Evolutionary conservation across 1,140 invertebrate genomes (phyloP).

Genomic region (Sycophaga agraensis): DNA sequence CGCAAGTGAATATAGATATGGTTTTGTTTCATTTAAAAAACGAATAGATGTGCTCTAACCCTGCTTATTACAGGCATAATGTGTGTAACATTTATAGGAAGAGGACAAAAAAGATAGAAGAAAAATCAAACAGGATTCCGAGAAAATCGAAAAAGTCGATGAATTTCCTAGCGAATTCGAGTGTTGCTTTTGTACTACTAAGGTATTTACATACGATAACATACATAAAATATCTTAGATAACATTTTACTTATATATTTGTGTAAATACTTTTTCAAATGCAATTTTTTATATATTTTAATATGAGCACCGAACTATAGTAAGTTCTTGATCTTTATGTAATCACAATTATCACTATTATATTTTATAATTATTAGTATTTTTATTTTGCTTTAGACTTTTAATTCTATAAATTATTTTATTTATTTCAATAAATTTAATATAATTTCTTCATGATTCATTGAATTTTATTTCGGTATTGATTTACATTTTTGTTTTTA

Average conservation of each 20-base stretch:
- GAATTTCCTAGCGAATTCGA: constrained; percentile 89
- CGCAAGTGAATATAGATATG: neutral
- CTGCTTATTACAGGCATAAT: constrained; percentile 35
- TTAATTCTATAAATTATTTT: neutral
- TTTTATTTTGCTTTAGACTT: constrained; percentile 3
- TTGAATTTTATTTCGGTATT: constrained; percentile 7
- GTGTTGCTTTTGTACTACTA: constrained; percentile 93
- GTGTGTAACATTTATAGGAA: constrained; percentile 62
- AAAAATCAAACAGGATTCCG: constrained; percentile 58
- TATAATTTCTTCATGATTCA: no score
- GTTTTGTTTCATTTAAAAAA: constrained; percentile 10
- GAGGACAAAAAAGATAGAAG: constrained; percentile 69
- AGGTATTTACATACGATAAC: constrained; percentile 66
- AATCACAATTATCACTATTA: no score
- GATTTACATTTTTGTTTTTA: constrained; percentile 11
- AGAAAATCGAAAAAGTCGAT: constrained; percentile 63
- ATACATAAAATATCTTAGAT: constrained; percentile 12
- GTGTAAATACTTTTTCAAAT: constrained; percentile 23
- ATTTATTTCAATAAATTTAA: no score
- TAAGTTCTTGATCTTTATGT: neutral
- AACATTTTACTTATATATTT: constrained; percentile 4
- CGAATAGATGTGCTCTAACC: constrained; percentile 15
- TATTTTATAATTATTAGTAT: no score
- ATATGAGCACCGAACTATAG: neutral
- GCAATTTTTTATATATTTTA: neutral